A percentile compares a stretch with the other conserved stretches of the same genome.
Evolutionary conservation across 1,140 invertebrate genomes (phyloP).

Genomic region (Coenobita brevimanus): DNA sequence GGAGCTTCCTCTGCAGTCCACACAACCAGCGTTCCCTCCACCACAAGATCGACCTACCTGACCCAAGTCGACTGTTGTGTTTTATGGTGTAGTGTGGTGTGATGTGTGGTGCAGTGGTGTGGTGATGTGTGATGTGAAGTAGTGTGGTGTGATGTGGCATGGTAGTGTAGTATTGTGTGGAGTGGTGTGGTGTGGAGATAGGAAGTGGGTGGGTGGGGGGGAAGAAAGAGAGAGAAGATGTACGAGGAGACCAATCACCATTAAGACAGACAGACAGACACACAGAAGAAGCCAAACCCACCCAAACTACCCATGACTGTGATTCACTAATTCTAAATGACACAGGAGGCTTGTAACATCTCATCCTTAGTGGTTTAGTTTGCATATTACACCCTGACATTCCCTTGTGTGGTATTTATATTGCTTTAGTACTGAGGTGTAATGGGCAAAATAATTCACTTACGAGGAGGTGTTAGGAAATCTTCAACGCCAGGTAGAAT

Average conservation of each 20-base stretch:
- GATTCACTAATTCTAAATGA: too few species aligned
- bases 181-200: too few species aligned
- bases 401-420: too few species aligned
- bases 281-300: background rate
- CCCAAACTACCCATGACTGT: background rate
- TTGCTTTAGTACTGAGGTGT: too few species aligned
- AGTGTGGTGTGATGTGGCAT: too few species aligned
- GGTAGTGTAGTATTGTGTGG: too few species aligned
- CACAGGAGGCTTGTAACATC: too few species aligned
- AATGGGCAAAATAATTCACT: too few species aligned
- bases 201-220: background rate
- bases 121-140: background rate
- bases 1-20: background rate
- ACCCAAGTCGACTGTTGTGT: conserved; percentile 58
- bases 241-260: background rate
- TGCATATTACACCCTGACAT: too few species aligned
- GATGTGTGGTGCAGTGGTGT: background rate
- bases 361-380: too few species aligned
- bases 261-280: background rate
- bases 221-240: background rate
- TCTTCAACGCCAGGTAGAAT: too few species aligned
- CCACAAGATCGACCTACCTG: conserved; percentile 50
- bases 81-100: background rate
- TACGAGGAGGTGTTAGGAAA: too few species aligned
- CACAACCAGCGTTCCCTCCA: conserved; percentile 35